phyloP scores from a whole-genome alignment of 2,888 invertebrate genomes.

The Chironomus tentans region DNA sequence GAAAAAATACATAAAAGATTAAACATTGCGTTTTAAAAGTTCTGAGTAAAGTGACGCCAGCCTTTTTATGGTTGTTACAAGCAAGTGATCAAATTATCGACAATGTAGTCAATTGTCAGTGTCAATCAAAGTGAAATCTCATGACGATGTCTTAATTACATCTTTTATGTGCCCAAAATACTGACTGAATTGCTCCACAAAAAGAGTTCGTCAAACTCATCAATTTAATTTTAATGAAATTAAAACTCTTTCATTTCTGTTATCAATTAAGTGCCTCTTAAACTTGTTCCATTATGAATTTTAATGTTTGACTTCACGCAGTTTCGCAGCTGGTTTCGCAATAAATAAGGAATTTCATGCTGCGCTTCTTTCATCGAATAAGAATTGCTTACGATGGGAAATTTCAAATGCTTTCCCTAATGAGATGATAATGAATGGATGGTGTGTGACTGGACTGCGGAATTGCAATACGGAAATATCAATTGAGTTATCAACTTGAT shows the following conservation, averaged over 20 bases:
- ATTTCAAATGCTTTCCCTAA: no score
- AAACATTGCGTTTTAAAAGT: neutral
- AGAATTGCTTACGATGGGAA: no score
- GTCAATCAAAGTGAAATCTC: slow-evolving; percentile 24
- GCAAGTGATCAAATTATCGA: neutral
- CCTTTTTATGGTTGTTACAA: neutral
- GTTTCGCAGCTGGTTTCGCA: neutral
- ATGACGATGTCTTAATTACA: slow-evolving; percentile 1
- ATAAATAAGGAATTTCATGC: no score
- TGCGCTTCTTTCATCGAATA: no score
- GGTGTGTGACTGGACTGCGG: no score
- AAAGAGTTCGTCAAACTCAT: neutral
- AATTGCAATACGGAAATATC: no score
- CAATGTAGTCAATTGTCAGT: slow-evolving; percentile 13
- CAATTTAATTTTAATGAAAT: neutral
- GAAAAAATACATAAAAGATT: neutral
- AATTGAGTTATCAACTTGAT: no score
- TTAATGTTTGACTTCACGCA: neutral
- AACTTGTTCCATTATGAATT: neutral
- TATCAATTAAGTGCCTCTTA: neutral
- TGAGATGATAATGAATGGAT: no score
- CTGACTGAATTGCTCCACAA: neutral
- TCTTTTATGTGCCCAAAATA: neutral
- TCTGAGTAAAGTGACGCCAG: neutral
- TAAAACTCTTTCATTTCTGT: neutral